Conservation (phyloP, 2,888 invertebrate species). For the Coremacera marginata region DNA sequence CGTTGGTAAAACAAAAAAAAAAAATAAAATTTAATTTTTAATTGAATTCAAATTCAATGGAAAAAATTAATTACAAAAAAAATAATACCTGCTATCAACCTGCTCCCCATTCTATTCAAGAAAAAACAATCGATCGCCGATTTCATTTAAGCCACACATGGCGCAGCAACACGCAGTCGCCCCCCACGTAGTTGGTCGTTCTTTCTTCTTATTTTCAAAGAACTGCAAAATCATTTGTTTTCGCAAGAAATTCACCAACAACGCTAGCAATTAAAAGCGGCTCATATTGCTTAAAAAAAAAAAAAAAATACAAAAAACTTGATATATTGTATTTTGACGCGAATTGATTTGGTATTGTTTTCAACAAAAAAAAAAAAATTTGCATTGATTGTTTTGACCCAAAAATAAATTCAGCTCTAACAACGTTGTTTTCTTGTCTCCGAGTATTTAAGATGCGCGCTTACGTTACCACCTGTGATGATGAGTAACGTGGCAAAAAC, state of each 20-base stretch:
- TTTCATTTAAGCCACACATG: neutral
- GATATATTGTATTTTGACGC: neutral
- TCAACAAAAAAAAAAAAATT: conserved; percentile 43
- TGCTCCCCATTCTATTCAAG: neutral
- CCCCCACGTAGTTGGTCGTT: conserved; percentile 13
- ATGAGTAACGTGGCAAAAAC: conserved; percentile 45
- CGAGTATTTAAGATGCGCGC: neutral
- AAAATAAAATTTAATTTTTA: neutral
- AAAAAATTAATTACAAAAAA: neutral
- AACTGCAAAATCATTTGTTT: conserved; percentile 27
- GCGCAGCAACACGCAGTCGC: neutral
- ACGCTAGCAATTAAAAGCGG: neutral
- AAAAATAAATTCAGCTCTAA: conserved; percentile 51
- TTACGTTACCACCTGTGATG: conserved; percentile 60
- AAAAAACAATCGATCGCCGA: neutral
- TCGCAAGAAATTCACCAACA: neutral
- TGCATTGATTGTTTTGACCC: conserved; percentile 58
- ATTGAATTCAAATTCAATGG: neutral
- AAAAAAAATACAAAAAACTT: neutral
- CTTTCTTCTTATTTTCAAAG: neutral
- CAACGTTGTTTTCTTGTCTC: neutral
- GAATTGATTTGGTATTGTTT: conserved; percentile 20
- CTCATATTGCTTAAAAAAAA: neutral
- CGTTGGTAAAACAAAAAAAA: neutral
- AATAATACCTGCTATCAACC: neutral